Percentiles rank a stretch among this genome's conserved stretches.
These are phyloP conservation scores for Cololabis saira DNA, from an alignment of 2,113 vertebrate genomes.

Conservation along the genomic window DNA sequence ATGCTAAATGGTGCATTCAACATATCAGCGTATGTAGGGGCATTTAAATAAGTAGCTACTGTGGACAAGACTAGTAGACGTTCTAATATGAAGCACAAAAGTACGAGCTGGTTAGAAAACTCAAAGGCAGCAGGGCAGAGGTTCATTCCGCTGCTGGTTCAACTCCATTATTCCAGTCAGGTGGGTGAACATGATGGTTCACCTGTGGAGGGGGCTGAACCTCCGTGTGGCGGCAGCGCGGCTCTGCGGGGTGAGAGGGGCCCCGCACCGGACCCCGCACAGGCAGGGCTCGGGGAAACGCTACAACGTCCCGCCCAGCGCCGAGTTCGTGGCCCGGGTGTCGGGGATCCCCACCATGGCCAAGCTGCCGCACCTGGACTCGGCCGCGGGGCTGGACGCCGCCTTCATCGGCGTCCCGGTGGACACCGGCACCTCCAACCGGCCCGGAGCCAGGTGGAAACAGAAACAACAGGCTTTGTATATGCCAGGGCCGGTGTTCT, in stretches of 20 bases:
- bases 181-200: too few relatives aligned
- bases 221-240: not conserved
- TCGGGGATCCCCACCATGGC: conserved; percentile 91
- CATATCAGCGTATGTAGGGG: not conserved
- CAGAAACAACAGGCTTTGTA: too few relatives aligned
- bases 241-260: not conserved
- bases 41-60: not conserved
- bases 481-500: too few relatives aligned
- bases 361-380: conserved; percentile 81
- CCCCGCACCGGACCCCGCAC: not conserved
- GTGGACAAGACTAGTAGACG: too few relatives aligned
- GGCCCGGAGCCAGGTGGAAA: too few relatives aligned
- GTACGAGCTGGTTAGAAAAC: not conserved
- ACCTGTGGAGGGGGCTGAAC: too few relatives aligned
- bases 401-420: conserved; percentile 92
- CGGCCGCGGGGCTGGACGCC: conserved; percentile 85
- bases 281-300: conserved; percentile 38
- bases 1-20: not conserved
- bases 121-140: not conserved
- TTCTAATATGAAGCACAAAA: not conserved
- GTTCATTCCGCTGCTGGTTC: too few relatives aligned
- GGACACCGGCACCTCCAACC: conserved; percentile 91
- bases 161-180: too few relatives aligned
- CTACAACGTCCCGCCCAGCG: conserved; percentile 85
- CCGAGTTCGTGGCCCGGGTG: conserved; percentile 80